Base-by-base conservation (phyloP, 2,888 invertebrate genomes). In the Cordylochernes scorpioides region DNA sequence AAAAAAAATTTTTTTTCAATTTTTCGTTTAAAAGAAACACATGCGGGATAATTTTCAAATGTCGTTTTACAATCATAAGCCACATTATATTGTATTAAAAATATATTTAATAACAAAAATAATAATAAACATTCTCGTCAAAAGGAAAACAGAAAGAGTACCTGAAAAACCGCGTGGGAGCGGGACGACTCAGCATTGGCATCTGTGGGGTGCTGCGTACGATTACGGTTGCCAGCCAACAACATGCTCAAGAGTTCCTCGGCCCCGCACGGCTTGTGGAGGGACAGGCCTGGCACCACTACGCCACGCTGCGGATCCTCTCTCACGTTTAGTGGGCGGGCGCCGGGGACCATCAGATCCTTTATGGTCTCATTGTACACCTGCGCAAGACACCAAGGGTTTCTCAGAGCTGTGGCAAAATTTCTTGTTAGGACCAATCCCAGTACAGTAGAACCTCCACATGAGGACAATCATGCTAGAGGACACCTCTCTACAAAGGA, bases 151-250 rank as follows among this genome's bases (percentile, higher is more conserved):
- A 32, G 7, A 18, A 5, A 31, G 29, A 26, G 34, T 47, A 71
- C 71, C 61, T 82, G 82, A 49, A 88, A 84, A 3, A 88, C 77
- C n/a, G 86, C 86, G 60, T 88, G 88, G 28, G 84, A 86, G 29
- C 88, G 62, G 3, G 84, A 86, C 36, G 84, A 84, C 48, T 86
- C 84, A 1, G 78, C 71, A 53, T 88, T 88, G 2, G 82, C 75
- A 58, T 88, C 86, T 0, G 86, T 88, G 0, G 86, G 82, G 54
- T 86, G 84, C 47, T 88, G 86, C 0, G 82, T 75, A 29, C 88
- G 60, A 48, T 78, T 73, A 36, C 62, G 64, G 47, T 88, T 88
- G 0, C 88, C 88, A 40, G 66, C 59, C 17, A 68, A 67, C 21
- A 88, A 53, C 54, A 84, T 63, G 28, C 65, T 60, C 17, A 86